Evolutionary conservation across 2,888 invertebrate species (phyloP).

Genomic region (Sturmia bella): DNA sequence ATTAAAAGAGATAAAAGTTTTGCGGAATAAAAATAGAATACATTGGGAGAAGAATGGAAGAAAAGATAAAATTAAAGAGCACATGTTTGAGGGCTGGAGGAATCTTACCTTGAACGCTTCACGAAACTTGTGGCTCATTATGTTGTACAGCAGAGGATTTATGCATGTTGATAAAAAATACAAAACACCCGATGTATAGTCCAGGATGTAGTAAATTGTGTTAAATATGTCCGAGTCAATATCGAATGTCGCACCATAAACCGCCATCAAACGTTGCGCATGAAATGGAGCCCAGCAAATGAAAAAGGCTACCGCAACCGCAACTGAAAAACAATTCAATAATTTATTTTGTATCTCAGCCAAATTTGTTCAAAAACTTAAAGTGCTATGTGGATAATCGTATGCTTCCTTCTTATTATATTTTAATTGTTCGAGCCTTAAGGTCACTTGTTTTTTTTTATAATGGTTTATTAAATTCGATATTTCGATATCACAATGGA

Average conservation of each 20-base stretch:
- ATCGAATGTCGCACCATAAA: constrained; percentile 84
- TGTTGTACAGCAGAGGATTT: constrained; percentile 87
- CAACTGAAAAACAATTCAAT: constrained; percentile 84
- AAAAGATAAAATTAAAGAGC: constrained; percentile 5
- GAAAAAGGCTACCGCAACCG: constrained; percentile 91
- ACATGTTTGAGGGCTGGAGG: neutral
- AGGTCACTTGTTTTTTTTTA: too few relatives aligned
- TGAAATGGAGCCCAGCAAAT: constrained; percentile 97
- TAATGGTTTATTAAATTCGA: too few relatives aligned
- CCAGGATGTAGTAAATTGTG: constrained; percentile 85
- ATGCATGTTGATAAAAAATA: constrained; percentile 87
- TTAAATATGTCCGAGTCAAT: constrained; percentile 80
- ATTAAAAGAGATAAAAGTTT: neutral
- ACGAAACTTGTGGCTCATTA: constrained; percentile 88
- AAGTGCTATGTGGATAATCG: neutral
- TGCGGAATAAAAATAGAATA: constrained; percentile 13
- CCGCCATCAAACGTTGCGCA: constrained; percentile 92
- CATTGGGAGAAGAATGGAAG: constrained; percentile 16
- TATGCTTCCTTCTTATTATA: neutral
- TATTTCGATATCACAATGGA: too few relatives aligned
- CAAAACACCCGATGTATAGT: constrained; percentile 86
- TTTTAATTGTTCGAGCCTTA: too few relatives aligned
- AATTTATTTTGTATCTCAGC: neutral
- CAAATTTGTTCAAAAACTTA: neutral
- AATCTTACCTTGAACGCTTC: constrained; percentile 85